A percentile compares a stretch with the other conserved stretches of the same genome.
These are phyloP conservation scores for Fragariocoptes setiger DNA, from an alignment of 1,140 invertebrate genomes.

Conservation along the genomic window DNA sequence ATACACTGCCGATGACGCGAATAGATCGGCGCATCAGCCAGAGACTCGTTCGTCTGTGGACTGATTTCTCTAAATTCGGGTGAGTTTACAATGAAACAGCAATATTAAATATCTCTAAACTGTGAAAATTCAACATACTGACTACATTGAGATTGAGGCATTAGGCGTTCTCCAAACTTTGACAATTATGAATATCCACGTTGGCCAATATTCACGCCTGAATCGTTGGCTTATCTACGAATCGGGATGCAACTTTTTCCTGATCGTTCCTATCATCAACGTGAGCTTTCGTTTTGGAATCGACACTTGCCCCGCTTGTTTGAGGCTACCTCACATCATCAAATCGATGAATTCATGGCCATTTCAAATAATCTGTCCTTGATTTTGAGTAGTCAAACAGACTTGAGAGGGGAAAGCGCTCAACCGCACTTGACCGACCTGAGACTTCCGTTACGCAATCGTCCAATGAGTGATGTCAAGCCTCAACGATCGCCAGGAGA, in stretches of 20 bases:
- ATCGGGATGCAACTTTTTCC: conserved; percentile 7
- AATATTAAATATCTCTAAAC: background rate
- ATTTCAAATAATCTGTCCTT: background rate
- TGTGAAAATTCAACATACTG: background rate
- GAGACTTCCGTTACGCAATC: too few species aligned
- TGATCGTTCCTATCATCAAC: conserved; percentile 5
- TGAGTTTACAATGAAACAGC: conserved; percentile 1
- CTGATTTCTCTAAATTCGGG: conserved; percentile 12
- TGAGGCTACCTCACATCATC: conserved; percentile 1
- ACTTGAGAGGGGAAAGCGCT: too few species aligned
- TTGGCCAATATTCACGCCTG: conserved; percentile 9
- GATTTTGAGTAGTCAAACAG: too few species aligned
- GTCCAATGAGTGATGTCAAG: conserved; percentile 4
- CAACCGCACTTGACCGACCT: too few species aligned
- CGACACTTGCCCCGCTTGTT: conserved; percentile 8
- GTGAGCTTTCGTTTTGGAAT: conserved; percentile 10
- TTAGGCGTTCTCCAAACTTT: conserved; percentile 9
- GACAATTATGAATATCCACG: conserved; percentile 11
- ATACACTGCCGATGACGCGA: conserved; percentile 3
- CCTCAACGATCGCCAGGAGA: too few species aligned
- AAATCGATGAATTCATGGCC: conserved; percentile 1
- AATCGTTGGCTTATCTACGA: conserved; percentile 7
- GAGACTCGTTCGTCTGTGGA: conserved; percentile 11
- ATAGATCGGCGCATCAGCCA: conserved; percentile 8
- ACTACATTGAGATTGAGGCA: background rate